Conservation (phyloP, 2,797 vertebrate genomes). For the Acanthurus leucopareius region DNA sequence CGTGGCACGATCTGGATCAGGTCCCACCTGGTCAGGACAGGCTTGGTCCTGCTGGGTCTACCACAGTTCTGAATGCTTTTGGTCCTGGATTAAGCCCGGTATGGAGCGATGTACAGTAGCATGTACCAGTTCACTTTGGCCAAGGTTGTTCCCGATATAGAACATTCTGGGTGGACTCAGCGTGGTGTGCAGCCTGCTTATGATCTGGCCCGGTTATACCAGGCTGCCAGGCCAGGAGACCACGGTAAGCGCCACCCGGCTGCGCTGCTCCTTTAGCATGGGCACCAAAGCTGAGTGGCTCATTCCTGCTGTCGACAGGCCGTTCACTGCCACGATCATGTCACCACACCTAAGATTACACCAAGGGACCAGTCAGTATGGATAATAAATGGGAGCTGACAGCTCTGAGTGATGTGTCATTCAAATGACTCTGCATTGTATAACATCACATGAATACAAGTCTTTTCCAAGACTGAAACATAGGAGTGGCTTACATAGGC, state of each 20-base stretch:
- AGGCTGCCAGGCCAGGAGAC: conserved; percentile 99
- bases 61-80: conserved; percentile 79
- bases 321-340: conserved; percentile 98
- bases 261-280: conserved; percentile 98
- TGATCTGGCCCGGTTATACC: conserved; percentile 82
- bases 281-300: conserved; percentile 98
- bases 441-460: neutral
- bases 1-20: conserved; percentile 76
- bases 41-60: conserved; percentile 73
- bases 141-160: conserved; percentile 75
- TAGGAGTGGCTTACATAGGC: no score
- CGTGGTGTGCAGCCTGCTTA: conserved; percentile 47
- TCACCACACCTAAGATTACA: conserved; percentile 91
- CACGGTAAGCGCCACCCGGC: conserved; percentile 95
- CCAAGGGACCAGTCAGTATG: conserved; percentile 18
- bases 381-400: conserved; percentile 16
- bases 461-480: no score
- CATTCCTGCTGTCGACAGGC: conserved; percentile 96
- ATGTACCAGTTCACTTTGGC: conserved; percentile 75
- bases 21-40: conserved; percentile 66
- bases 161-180: conserved; percentile 65
- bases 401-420: neutral
- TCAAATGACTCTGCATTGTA: neutral
- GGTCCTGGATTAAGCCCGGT: conserved; percentile 80
- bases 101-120: conserved; percentile 77